Evolutionary conservation across 2,888 invertebrate species (phyloP).

Genomic region (Limnephilus rhombicus): DNA sequence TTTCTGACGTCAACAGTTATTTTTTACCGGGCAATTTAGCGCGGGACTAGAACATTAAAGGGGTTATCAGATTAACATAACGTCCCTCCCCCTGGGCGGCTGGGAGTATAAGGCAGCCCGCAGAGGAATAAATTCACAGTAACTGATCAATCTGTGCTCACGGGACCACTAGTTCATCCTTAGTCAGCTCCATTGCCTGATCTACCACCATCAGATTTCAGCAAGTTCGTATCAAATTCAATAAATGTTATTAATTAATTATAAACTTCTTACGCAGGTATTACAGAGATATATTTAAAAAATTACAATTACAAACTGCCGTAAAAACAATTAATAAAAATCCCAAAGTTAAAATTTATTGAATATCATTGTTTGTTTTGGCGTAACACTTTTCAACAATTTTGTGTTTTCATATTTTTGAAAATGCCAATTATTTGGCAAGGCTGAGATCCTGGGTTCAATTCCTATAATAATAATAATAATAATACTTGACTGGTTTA

Average conservation of each 20-base stretch:
- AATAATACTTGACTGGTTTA: no score
- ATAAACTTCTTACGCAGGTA: no score
- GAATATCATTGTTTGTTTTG: no score
- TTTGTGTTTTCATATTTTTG: no score
- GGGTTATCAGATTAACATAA: constrained; percentile 24
- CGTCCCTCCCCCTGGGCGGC: not conserved
- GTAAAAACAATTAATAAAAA: no score
- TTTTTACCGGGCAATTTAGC: constrained; percentile 7
- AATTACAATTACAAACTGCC: no score
- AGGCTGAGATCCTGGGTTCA: no score
- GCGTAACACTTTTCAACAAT: no score
- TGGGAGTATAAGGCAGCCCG: not conserved
- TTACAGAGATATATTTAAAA: no score
- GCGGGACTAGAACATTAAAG: not conserved
- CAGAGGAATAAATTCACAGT: not conserved
- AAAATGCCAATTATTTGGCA: no score
- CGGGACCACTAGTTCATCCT: not conserved
- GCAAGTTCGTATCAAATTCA: not conserved
- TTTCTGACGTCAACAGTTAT: not conserved
- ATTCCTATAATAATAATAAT: no score
- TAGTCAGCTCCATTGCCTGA: not conserved
- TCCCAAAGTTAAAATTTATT: no score
- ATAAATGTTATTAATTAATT: not conserved
- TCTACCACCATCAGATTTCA: not conserved
- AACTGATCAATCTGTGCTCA: not conserved